These are phyloP conservation scores for Oscarella lobularis DNA, from an alignment of 37 sponge, comb jelly and placozoan species.

Conservation along the genomic window DNA sequence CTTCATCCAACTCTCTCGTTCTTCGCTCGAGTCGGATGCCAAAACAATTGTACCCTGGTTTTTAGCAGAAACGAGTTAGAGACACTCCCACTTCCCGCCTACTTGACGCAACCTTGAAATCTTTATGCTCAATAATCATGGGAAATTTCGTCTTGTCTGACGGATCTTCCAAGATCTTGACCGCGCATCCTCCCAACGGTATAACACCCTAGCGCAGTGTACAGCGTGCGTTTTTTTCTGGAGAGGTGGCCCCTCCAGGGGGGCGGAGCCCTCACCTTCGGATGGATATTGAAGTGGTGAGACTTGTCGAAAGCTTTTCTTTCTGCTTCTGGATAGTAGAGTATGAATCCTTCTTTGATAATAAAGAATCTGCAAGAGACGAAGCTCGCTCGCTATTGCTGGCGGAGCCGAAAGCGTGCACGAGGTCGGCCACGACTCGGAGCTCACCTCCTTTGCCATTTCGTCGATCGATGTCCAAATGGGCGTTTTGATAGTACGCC, in stretches of 20 bases:
- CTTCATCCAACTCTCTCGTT: conserved; percentile 45
- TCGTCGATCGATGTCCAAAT: conserved; percentile 41
- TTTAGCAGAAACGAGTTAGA: not conserved
- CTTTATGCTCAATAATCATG: conserved; percentile 42
- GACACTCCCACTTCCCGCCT: not conserved
- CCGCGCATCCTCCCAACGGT: conserved; percentile 76
- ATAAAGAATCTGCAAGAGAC: conserved; percentile 71
- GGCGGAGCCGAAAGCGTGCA: not conserved
- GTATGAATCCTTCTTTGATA: conserved; percentile 91
- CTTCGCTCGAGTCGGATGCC: conserved; percentile 58
- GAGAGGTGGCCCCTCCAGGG: not conserved
- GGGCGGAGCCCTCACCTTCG: conserved; percentile 50
- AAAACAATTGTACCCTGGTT: conserved; percentile 68
- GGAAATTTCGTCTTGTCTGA: conserved; percentile 45
- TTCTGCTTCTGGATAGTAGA: conserved; percentile 85
- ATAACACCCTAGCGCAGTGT: conserved; percentile 68
- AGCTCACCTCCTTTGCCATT: conserved; percentile 80
- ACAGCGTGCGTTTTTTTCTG: not conserved
- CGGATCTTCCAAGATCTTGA: conserved; percentile 42
- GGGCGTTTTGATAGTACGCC: conserved; percentile 69
- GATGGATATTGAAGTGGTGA: conserved; percentile 92
- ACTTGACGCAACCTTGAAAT: conserved; percentile 47
- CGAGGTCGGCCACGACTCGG: not conserved
- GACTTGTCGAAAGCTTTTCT: conserved; percentile 53
- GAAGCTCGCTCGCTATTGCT: not conserved